phyloP scores from a whole-genome alignment of 1,140 invertebrate genomes.

The Drosophila virilis region DNA sequence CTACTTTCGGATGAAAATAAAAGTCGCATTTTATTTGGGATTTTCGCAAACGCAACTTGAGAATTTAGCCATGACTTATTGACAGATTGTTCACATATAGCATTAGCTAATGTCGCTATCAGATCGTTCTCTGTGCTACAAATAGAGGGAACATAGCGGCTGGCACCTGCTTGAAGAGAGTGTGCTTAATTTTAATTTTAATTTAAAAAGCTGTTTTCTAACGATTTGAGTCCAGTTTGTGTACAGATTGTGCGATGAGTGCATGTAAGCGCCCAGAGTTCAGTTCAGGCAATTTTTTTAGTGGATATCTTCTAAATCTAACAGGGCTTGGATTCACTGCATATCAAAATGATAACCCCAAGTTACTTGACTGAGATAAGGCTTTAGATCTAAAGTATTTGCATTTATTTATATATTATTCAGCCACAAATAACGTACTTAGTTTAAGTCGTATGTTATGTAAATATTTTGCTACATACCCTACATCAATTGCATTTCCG shows the following conservation, averaged over 20 bases:
- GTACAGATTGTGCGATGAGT: slow-evolving; percentile 44
- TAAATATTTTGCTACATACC: no score
- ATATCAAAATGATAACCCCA: not conserved
- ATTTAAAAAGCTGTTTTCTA: slow-evolving; percentile 25
- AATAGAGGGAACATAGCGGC: not conserved
- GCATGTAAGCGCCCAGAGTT: slow-evolving; percentile 34
- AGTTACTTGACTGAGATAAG: no score
- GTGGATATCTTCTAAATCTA: not conserved
- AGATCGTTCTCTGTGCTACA: slow-evolving; percentile 1
- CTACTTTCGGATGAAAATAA: no score
- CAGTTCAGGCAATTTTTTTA: not conserved
- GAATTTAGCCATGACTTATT: no score
- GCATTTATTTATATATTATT: no score
- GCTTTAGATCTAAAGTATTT: no score
- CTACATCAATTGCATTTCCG: no score
- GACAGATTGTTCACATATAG: no score
- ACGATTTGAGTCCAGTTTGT: slow-evolving; percentile 43
- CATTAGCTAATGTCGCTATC: not conserved
- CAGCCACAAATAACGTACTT: no score
- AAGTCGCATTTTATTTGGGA: no score
- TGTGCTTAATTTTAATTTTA: not conserved
- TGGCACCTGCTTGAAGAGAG: not conserved
- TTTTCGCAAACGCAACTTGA: no score
- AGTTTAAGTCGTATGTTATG: no score
- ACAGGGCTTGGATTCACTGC: not conserved